These are phyloP conservation scores for Thaumetopoea pityocampa DNA, from an alignment of 1,140 invertebrate genomes.

Conservation along the genomic window DNA sequence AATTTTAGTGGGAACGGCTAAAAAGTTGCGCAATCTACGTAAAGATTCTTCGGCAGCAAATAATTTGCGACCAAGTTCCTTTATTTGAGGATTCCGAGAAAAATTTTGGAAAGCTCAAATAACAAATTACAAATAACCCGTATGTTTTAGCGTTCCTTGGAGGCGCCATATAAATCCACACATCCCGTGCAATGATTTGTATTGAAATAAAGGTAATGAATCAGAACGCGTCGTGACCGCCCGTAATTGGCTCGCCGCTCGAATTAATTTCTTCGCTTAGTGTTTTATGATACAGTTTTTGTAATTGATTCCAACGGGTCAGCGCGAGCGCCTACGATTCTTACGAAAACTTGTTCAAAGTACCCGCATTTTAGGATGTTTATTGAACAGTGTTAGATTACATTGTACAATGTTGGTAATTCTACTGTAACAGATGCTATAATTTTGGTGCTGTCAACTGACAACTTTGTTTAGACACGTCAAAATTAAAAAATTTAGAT, in stretches of 20 bases:
- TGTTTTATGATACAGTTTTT: conserved; percentile 63
- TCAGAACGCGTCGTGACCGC: conserved; percentile 59
- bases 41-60: too few relatives aligned
- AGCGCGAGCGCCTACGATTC: conserved; percentile 51
- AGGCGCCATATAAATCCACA: conserved; percentile 54
- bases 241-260: conserved; percentile 66
- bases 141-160: conserved; percentile 44
- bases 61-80: too few relatives aligned
- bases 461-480: conserved; percentile 4
- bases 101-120: too few relatives aligned
- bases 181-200: conserved; percentile 51
- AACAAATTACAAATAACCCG: too few relatives aligned
- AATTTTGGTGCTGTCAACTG: conserved; percentile 4
- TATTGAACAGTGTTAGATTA: conserved; percentile 19
- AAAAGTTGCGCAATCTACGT: too few relatives aligned
- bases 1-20: too few relatives aligned
- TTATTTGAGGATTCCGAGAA: too few relatives aligned
- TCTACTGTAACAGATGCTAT: too few relatives aligned
- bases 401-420: neutral
- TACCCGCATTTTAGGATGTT: conserved; percentile 34
- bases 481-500: too few relatives aligned
- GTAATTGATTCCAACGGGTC: conserved; percentile 58
- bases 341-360: conserved; percentile 32
- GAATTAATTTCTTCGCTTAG: conserved; percentile 63
- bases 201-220: conserved; percentile 56